Base-by-base conservation (phyloP, 2,113 vertebrate genomes). In the Pitta sordida region DNA sequence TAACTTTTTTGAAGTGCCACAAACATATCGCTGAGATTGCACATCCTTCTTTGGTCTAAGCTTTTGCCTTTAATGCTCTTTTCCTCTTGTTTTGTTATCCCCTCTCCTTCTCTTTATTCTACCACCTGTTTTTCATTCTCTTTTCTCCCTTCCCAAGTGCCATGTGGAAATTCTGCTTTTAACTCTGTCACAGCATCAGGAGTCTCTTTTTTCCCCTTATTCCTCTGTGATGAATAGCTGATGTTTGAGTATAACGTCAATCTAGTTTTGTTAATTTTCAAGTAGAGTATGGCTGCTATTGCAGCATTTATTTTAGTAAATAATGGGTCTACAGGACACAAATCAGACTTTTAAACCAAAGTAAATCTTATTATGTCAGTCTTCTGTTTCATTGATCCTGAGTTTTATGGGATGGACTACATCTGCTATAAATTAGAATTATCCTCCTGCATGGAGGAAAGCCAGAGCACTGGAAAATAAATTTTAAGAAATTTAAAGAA, bases 311-410 rank as follows among this genome's bases (percentile, higher is more conserved):
- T 75, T 27, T 39, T 86, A 39, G 49, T 65, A 96, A 91, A 80
- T 39, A 74, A 24, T 12, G 58, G 37, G 21, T 49, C 70, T 82
- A 67, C 71, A 91, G 76, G 68, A 77, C 22, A 49, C 44, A 88
- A 63, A 90, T 20, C 34, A 43, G 24, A 58, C 43, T 90, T 83
- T 51, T 86, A 83, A 56, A 36, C 21, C 22, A 56, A 62, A 91
- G 44, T 36, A 69, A 63, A 21, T 43, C 48, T 74, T 55, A 81
- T 89, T 32, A 86, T 83, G 19, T 32, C 36, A 63, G 81, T 96
- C 76, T 96, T 95, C 80, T 93, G 11, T 86, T 41, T 73, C 69
- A 88, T 83, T 90, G 49, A 82, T 83, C 75, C 78, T 15, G 34
- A 87, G 7, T 93, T 76, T 83, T 82, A 69, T 63, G 94, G 91